Evolutionary conservation across 2,888 invertebrate genomes (phyloP).

Genomic region (Apodemia zela): DNA sequence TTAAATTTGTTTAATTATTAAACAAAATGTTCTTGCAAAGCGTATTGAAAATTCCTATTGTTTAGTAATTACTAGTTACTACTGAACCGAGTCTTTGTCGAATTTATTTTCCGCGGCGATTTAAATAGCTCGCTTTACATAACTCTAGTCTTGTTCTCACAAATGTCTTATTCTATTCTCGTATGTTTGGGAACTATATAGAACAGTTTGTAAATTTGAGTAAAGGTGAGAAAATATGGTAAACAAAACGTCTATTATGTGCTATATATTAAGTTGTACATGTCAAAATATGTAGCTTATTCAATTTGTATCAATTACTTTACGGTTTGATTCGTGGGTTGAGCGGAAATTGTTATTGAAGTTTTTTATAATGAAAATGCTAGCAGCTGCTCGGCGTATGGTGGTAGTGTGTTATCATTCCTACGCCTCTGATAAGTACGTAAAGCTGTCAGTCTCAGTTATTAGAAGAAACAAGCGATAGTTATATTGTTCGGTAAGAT

Average conservation of each 20-base stretch:
- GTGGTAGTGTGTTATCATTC: too few species aligned
- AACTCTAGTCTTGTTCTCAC: constrained; percentile 2
- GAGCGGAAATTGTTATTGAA: too few species aligned
- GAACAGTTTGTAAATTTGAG: not conserved
- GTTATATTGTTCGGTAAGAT: too few species aligned
- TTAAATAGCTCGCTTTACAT: constrained; percentile 15
- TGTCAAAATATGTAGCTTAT: too few species aligned
- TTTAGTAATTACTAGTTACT: not conserved
- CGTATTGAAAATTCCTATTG: not conserved
- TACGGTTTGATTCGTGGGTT: too few species aligned
- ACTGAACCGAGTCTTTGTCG: not conserved
- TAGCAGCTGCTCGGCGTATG: too few species aligned
- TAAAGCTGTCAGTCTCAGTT: too few species aligned
- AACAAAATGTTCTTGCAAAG: not conserved
- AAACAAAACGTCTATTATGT: not conserved
- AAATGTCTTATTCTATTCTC: not conserved
- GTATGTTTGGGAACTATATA: constrained; percentile 1
- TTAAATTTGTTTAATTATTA: too few species aligned
- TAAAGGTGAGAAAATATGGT: constrained; percentile 1
- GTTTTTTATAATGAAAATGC: too few species aligned
- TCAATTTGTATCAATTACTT: too few species aligned
- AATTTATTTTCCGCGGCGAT: not conserved
- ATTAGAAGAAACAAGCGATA: too few species aligned
- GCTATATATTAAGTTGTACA: not conserved
- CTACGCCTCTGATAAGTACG: too few species aligned